Conservation (phyloP, 2,113 vertebrate species). For the Emberiza fucata region DNA sequence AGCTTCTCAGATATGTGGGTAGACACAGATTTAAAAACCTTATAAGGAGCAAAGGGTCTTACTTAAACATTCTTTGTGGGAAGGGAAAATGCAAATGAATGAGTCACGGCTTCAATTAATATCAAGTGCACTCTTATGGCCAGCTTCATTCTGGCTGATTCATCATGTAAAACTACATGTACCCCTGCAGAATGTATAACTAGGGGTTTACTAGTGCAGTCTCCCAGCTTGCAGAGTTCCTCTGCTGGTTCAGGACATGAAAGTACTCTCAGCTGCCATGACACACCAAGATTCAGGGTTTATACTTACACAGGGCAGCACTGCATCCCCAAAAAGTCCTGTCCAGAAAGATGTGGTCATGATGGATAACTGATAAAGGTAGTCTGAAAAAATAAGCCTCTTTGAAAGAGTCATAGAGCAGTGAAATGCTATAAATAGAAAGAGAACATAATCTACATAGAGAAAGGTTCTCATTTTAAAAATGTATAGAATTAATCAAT, state of each 20-base stretch:
- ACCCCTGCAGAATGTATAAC: slow-evolving; percentile 28
- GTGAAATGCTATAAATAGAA: not conserved
- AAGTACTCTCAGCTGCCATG: not conserved
- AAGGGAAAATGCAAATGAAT: slow-evolving; percentile 30
- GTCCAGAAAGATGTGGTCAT: not conserved
- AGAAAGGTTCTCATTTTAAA: not conserved
- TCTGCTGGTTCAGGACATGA: not conserved
- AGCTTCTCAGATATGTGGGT: not conserved
- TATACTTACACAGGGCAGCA: not conserved
- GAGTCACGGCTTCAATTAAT: slow-evolving; percentile 55
- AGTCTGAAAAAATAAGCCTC: not conserved
- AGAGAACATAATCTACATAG: not conserved
- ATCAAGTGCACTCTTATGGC: slow-evolving; percentile 16
- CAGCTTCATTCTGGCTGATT: slow-evolving; percentile 19
- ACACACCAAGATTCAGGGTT: not conserved
- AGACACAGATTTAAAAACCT: not conserved
- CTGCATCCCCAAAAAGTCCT: not conserved
- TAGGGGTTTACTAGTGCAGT: not conserved
- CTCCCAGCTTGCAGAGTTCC: not conserved
- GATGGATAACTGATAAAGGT: not conserved
- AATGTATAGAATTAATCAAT: not conserved
- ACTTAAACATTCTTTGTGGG: not conserved
- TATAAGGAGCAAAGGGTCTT: not conserved
- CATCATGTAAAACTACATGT: not conserved
- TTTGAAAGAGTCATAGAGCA: not conserved